Percentiles rank a stretch among this genome's conserved stretches.
These are phyloP conservation scores for Tetrax tetrax DNA, from an alignment of 2,113 vertebrate species.

Conservation along the genomic window DNA sequence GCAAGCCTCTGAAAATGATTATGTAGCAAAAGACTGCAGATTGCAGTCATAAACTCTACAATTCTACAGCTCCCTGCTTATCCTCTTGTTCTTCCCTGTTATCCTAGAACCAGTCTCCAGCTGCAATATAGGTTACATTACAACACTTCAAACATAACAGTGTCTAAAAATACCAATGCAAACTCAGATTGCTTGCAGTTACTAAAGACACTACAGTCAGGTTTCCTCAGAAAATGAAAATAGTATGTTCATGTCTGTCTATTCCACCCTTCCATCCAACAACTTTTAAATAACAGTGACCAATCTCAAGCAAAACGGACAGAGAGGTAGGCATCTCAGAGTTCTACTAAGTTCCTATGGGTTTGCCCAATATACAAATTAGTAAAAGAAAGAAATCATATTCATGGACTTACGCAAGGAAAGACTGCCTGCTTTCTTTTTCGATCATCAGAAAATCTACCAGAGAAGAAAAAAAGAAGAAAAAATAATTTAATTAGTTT, in stretches of 20 bases:
- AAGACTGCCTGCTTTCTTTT: not conserved
- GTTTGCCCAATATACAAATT: not conserved
- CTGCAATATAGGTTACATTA: not conserved
- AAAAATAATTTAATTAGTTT: not conserved
- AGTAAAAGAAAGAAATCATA: not conserved
- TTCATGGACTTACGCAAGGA: not conserved
- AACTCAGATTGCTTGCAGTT: not conserved
- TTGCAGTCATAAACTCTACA: not conserved
- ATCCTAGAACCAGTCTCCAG: not conserved
- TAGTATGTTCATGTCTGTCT: not conserved
- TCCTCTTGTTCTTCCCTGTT: not conserved
- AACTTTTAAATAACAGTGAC: not conserved
- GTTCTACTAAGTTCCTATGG: not conserved
- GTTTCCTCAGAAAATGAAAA: not conserved
- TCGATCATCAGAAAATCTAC: not conserved
- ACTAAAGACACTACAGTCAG: not conserved
- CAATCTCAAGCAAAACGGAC: not conserved
- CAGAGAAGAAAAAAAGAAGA: not conserved
- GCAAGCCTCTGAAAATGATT: rapidly evolving
- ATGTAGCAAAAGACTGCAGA: not conserved
- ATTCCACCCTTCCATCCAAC: not conserved
- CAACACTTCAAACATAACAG: not conserved
- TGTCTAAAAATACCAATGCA: not conserved
- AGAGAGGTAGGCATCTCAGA: not conserved
- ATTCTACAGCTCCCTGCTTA: rapidly evolving